Evolutionary conservation across 35 echinoderm and acorn worm species (phyloP).

Genomic region (Holothuria glaberrima): DNA sequence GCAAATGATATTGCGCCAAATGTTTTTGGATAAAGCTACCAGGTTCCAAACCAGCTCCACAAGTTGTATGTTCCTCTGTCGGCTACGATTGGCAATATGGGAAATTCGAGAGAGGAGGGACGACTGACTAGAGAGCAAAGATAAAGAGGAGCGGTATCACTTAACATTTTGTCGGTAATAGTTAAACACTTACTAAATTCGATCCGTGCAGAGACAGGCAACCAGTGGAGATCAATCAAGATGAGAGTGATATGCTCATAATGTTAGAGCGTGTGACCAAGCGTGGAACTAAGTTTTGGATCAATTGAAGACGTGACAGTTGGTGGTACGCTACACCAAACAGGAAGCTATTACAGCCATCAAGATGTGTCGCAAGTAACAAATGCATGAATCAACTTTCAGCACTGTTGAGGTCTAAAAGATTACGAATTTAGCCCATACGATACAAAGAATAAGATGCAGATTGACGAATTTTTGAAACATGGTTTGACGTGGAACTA

Average conservation of each 20-base stretch:
- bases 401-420: slow-evolving; percentile 10
- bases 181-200: no score
- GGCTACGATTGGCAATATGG: not conserved
- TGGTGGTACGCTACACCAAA: not conserved
- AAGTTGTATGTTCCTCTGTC: not conserved
- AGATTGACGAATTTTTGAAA: no score
- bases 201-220: no score
- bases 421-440: slow-evolving; percentile 32
- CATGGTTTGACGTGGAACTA: slow-evolving; percentile 11
- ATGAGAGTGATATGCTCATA: not conserved
- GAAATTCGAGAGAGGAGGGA: not conserved
- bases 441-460: no score
- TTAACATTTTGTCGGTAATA: not conserved
- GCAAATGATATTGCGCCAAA: no score
- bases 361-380: slow-evolving; percentile 32
- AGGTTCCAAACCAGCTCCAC: not conserved
- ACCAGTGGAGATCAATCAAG: no score
- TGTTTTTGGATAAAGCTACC: not conserved
- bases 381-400: slow-evolving; percentile 48
- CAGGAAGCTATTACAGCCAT: slow-evolving; percentile 30
- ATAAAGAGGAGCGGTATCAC: not conserved
- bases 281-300: not conserved
- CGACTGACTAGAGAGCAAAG: not conserved
- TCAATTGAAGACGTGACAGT: not conserved
- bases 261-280: not conserved